phyloP scores from a whole-genome alignment of 2,113 vertebrate species.

The Gadus macrocephalus region DNA sequence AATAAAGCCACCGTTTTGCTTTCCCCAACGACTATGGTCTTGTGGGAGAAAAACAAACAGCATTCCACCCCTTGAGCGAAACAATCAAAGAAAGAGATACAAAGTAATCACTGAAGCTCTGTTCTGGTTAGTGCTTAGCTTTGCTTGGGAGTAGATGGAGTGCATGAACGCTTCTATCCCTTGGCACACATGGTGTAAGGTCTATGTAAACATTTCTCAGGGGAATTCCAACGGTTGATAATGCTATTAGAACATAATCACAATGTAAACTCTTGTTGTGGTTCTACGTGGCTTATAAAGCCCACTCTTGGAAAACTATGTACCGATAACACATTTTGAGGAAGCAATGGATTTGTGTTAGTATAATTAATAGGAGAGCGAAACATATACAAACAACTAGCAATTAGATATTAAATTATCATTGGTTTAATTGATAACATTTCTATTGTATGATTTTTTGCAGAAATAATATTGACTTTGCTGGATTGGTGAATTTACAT shows the following conservation, averaged over 20 bases:
- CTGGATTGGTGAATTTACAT: too few relatives aligned
- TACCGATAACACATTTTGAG: neutral
- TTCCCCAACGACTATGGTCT: neutral
- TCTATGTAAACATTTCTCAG: conserved; percentile 28
- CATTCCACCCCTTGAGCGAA: neutral
- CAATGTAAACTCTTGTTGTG: conserved; percentile 34
- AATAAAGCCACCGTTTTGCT: conserved; percentile 5
- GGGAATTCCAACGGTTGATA: conserved; percentile 16
- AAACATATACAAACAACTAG: too few relatives aligned
- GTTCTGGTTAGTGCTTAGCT: conserved; percentile 9
- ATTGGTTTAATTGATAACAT: too few relatives aligned
- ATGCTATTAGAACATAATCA: conserved; percentile 28
- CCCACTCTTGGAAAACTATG: neutral
- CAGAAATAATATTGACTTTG: too few relatives aligned
- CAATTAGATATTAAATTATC: too few relatives aligned
- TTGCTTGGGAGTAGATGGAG: conserved; percentile 8
- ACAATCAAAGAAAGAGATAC: conserved; percentile 11
- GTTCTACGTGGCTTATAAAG: conserved; percentile 6
- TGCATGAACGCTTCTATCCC: conserved; percentile 19
- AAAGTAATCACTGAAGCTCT: neutral
- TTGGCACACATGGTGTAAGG: conserved; percentile 35
- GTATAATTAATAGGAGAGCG: too few relatives aligned
- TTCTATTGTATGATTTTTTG: too few relatives aligned
- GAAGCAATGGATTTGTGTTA: neutral
- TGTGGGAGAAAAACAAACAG: conserved; percentile 12